Evolutionary conservation across 2,113 vertebrate species (phyloP).

Genomic region (Tragelaphus strepsiceros): DNA sequence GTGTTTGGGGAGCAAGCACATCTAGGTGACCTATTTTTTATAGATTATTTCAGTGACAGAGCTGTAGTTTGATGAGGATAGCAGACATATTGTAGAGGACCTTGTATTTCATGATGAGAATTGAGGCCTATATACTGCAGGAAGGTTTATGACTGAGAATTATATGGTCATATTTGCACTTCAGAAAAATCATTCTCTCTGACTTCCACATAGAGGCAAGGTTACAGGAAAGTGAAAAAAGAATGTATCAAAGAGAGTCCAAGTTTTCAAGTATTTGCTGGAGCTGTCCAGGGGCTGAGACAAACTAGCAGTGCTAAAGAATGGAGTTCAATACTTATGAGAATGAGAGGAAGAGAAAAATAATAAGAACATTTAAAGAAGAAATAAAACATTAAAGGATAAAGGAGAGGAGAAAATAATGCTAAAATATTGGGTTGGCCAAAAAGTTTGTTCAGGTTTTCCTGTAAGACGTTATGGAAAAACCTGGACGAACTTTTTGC

Average conservation of each 20-base stretch:
- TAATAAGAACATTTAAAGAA: neutral
- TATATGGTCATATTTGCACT: neutral
- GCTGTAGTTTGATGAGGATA: neutral
- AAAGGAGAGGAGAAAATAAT: neutral
- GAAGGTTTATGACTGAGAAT: neutral
- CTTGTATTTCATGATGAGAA: neutral
- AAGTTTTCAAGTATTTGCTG: neutral
- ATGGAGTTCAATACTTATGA: neutral
- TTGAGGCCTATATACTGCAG: neutral
- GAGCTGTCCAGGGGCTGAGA: neutral
- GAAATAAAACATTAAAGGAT: neutral
- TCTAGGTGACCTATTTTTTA: neutral
- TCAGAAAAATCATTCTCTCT: slow-evolving; percentile 3
- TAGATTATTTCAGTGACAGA: neutral
- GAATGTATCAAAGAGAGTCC: neutral
- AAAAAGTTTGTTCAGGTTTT: neutral
- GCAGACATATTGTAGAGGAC: neutral
- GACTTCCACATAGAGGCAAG: neutral
- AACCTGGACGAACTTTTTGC: neutral
- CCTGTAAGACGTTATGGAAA: neutral
- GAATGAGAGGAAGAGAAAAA: neutral
- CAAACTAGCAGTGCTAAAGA: neutral
- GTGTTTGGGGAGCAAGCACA: neutral
- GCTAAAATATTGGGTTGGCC: neutral
- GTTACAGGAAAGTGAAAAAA: neutral